These are phyloP conservation scores for Pristionchus maxplancki DNA, from an alignment of 2,888 invertebrate genomes.

Conservation along the genomic window DNA sequence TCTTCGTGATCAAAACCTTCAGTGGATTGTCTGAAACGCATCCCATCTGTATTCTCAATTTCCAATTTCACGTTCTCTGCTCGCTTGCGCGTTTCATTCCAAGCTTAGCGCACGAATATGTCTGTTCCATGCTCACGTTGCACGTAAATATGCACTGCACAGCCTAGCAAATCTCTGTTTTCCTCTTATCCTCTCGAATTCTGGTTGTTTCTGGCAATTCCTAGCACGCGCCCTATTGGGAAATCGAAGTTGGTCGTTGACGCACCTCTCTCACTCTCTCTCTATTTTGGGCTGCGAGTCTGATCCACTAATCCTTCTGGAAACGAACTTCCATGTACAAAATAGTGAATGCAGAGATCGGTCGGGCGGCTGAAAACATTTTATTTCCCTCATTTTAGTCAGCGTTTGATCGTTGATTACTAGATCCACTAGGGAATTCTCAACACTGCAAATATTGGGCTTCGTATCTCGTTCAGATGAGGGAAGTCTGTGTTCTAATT, in stretches of 20 bases:
- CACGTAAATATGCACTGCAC: too few species aligned
- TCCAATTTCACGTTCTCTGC: neutral
- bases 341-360: neutral
- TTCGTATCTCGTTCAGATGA: neutral
- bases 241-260: conserved; percentile 19
- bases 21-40: too few species aligned
- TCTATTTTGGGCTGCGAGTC: neutral
- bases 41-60: too few species aligned
- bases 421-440: neutral
- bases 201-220: neutral
- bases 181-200: neutral
- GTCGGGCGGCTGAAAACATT: neutral
- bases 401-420: neutral
- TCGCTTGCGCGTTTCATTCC: neutral
- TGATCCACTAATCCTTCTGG: conserved; percentile 4
- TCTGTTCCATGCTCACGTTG: too few species aligned
- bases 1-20: too few species aligned
- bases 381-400: neutral
- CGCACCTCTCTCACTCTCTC: neutral
- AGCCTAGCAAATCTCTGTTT: too few species aligned
- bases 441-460: too few species aligned
- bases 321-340: neutral
- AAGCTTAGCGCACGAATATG: neutral
- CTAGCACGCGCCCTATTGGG: neutral
- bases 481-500: conserved; percentile 1